Base-by-base conservation (phyloP, 2,797 vertebrate species). In the Thunnus albacares region DNA sequence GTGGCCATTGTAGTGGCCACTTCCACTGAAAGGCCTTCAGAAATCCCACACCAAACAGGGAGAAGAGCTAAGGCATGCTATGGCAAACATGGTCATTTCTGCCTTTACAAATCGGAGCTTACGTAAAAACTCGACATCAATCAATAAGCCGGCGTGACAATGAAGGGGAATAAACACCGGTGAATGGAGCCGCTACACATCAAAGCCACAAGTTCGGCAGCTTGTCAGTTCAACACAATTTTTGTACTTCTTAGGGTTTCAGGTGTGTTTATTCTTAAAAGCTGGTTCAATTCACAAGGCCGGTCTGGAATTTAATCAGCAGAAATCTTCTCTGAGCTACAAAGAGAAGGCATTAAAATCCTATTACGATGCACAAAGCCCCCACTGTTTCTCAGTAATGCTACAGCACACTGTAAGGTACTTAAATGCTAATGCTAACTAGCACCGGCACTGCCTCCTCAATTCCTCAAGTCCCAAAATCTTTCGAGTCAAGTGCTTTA, bases 361-460 rank as follows among this genome's bases (percentile, higher is more conserved):
- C 93, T 92, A 95, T 95, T 95, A 95, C 57, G 58, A 79, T 35
- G 84, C 85, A 94, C 94, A 95, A 95, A 94, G 93, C 87, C 89
- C 67, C 74, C 71, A 91, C 88, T 95, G 90, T 94, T 93, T 90
- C 76, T 79, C 71, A 20, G 77, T 69, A 83, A 92, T 77, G 84
- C 84, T 80, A 77, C 77, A 84, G 87, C 81, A 70, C 82, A 77
- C 82, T 81, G 71, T 60, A 75, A 89, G 84, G 77, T 60, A 57
- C 77, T 86, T 79, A 49, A 24, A 81, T 63, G 72, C 77, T 79
- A 82, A 89, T 62, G 77, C 80, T 87, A 86, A 79, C 78, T 78
- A 82, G 70, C 41, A 69, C 28, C 65, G 4, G 20, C 43, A 6
- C 28, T 49, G 47, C 47, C 75, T 64, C 47, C 47, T 30, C 35